These are phyloP conservation scores for Zingel zingel DNA, from an alignment of 2,113 vertebrate species.

Conservation along the genomic window DNA sequence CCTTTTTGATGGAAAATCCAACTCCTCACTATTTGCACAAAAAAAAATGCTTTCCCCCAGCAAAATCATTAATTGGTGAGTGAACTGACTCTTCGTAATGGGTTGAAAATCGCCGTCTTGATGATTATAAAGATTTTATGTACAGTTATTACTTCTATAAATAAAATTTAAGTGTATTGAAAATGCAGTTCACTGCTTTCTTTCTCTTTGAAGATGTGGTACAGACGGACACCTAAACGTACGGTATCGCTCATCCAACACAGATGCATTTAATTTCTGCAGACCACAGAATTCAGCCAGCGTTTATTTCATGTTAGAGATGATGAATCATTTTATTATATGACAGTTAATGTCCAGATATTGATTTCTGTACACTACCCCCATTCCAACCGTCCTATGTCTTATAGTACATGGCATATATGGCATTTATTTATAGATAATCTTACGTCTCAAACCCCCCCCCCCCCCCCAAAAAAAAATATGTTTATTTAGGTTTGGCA, in stretches of 20 bases:
- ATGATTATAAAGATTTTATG: constrained; percentile 69
- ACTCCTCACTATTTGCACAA: constrained; percentile 68
- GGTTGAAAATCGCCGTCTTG: constrained; percentile 52
- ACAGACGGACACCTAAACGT: background rate
- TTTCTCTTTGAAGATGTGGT: constrained; percentile 3
- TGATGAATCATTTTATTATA: constrained; percentile 40
- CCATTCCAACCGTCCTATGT: constrained; percentile 11
- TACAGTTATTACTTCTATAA: constrained; percentile 76
- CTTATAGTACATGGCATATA: constrained; percentile 10
- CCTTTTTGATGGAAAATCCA: constrained; percentile 25
- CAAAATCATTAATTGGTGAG: constrained; percentile 51
- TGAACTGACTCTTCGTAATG: constrained; percentile 25
- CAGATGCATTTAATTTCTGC: background rate
- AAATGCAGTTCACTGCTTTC: constrained; percentile 5
- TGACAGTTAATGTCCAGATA: constrained; percentile 23
- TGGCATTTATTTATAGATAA: constrained; percentile 4
- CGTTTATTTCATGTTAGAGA: constrained; percentile 56
- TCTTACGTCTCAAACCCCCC: background rate
- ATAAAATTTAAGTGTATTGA: constrained; percentile 71
- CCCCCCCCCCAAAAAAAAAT: too few relatives aligned
- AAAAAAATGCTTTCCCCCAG: constrained; percentile 40
- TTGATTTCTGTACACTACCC: constrained; percentile 15
- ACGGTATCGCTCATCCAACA: background rate
- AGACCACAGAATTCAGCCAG: constrained; percentile 28
- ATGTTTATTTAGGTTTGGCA: constrained; percentile 8